A percentile compares a stretch with the other conserved stretches of the same genome.
Evolutionary conservation across 1,140 invertebrate genomes (phyloP).

Genomic region (Bombus terrestris): DNA sequence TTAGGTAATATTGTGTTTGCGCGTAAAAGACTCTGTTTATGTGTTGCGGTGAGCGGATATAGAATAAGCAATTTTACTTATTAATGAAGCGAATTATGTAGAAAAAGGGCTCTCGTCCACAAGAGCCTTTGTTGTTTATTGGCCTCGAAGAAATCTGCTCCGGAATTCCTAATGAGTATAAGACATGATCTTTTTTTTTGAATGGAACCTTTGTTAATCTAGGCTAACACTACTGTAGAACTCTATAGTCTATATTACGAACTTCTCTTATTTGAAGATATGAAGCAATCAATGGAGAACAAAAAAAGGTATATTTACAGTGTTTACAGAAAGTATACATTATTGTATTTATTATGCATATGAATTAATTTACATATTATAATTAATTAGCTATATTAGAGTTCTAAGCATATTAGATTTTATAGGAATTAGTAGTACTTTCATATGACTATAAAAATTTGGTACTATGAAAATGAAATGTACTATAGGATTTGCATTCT

Average conservation of each 20-base stretch:
- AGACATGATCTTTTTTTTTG: background rate
- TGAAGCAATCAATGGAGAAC: background rate
- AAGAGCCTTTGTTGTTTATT: background rate
- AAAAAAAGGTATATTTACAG: background rate
- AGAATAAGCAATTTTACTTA: constrained; percentile 21
- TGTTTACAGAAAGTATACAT: too few species aligned
- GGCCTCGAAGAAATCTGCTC: background rate
- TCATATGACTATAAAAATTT: too few species aligned
- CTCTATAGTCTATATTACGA: background rate
- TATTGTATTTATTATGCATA: too few species aligned
- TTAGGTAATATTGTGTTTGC: too few species aligned
- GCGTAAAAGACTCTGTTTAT: background rate
- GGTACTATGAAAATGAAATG: background rate
- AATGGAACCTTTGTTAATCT: background rate
- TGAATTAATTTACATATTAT: too few species aligned
- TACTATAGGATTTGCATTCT: background rate
- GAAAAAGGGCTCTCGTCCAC: constrained; percentile 22
- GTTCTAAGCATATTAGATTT: background rate
- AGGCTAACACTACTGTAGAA: background rate
- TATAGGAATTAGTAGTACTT: background rate
- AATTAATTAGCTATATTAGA: too few species aligned
- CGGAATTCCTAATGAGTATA: background rate
- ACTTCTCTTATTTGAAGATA: background rate
- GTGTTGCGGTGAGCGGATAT: background rate
- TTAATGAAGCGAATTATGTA: background rate